Conservation (phyloP, 2,888 invertebrate genomes). For the Cancer borealis region DNA sequence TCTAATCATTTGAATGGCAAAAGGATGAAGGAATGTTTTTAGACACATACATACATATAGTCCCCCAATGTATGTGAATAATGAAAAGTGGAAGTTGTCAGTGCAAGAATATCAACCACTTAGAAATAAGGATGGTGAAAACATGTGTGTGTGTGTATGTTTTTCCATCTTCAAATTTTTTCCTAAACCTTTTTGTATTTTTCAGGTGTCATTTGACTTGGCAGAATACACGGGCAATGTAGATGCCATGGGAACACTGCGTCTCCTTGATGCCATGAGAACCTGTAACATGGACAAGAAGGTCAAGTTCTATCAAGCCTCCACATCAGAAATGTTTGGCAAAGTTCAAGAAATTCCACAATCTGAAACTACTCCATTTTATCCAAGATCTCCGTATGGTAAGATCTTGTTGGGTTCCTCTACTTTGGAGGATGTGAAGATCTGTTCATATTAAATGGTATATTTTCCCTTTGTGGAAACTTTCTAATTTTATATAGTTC, state of each 20-base stretch:
- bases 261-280: constrained; percentile 94
- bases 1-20: neutral
- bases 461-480: neutral
- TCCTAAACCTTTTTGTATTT: neutral
- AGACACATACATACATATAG: neutral
- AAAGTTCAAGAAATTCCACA: constrained; percentile 96
- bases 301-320: constrained; percentile 95
- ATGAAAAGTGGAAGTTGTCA: neutral
- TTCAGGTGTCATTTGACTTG: constrained; percentile 93
- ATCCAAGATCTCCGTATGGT: constrained; percentile 98
- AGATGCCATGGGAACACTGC: constrained; percentile 95
- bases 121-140: neutral
- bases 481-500: no score
- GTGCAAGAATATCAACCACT: neutral
- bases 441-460: neutral
- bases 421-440: neutral
- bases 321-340: constrained; percentile 96
- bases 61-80: neutral
- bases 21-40: neutral
- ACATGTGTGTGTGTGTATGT: neutral
- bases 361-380: constrained; percentile 96
- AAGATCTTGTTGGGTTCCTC: constrained; percentile 83
- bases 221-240: constrained; percentile 99
- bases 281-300: constrained; percentile 90
- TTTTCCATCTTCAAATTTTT: neutral